Base-by-base conservation (phyloP, 37 sponge, comb jelly and placozoan genomes). In the Bolinopsis microptera region DNA sequence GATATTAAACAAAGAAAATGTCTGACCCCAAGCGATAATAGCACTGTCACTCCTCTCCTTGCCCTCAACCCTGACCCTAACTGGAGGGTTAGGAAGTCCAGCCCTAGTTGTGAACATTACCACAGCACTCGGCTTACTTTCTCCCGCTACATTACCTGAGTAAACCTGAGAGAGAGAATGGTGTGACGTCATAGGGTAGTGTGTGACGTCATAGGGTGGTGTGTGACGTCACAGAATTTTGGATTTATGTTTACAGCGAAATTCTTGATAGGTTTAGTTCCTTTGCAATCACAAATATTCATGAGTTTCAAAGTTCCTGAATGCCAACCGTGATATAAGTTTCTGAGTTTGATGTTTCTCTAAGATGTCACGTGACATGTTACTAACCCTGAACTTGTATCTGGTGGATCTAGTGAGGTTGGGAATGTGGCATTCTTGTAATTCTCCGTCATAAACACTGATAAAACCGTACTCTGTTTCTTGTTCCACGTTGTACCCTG, bases 391-490 rank as follows among this genome's bases (percentile, higher is more conserved):
- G 36, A 77, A 77, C 80, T 32, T 27, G 37, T 77, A 77, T 18
- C 32, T 27, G 3, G 80, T 77, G 3, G 80, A 77, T 1, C 80
- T 27, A 33, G 80, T 16, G 35, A 77, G 35, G 80, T 77, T 32
- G 3, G 80, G 27, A 27, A 77, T 32, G 80, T 77, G 80, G 33
- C 80, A 77, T 32, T 77, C 80, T 36, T 77, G 80, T 5, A 5
- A 0, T 35, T 77, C 80, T 32, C 80, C 80, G 80, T 77, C 32
- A 18, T 77, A 77, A 1, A 77, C 32, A 27, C 27, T 32, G 3
- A 77, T 77, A 77, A 77, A 77, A 32, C 80, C 80, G 80, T 77
- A 77, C 80, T 77, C 80, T 9, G 80, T 77, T 77, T 77, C 80
- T 32, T 77, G 80, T 32, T 77, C 80, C 80, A 77, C 80, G 80